A percentile compares a stretch with the other conserved stretches of the same genome.
Conservation (phyloP, 2,888 invertebrate genomes). For the Ligdia adustata region DNA sequence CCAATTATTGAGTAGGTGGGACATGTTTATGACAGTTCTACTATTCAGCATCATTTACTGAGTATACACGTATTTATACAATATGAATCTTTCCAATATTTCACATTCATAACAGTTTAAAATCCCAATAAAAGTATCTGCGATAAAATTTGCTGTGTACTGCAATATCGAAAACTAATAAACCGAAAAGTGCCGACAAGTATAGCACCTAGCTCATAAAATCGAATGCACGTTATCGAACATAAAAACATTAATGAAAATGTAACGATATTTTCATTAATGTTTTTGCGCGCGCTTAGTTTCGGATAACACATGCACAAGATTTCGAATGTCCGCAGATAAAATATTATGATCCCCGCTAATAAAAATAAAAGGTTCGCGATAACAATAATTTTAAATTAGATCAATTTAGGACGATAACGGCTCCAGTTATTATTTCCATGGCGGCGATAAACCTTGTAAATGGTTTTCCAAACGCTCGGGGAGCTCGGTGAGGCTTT, state of each 20-base stretch:
- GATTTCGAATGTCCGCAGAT: conserved; percentile 51
- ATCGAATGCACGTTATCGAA: conserved; percentile 34
- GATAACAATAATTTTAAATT: conserved; percentile 82
- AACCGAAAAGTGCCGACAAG: conserved; percentile 32
- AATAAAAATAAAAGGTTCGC: conserved; percentile 79
- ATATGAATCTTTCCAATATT: no score
- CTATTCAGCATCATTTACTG: no score
- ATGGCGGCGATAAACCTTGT: conserved; percentile 81
- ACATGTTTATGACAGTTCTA: no score
- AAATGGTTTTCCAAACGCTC: conserved; percentile 82
- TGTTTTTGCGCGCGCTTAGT: conserved; percentile 31
- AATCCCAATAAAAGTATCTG: conserved; percentile 16
- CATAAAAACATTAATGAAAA: conserved; percentile 37
- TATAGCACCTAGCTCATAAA: conserved; percentile 31
- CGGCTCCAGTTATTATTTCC: conserved; percentile 82
- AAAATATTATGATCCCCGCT: conserved; percentile 68
- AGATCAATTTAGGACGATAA: conserved; percentile 82
- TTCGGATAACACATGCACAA: conserved; percentile 46
- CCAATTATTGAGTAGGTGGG: no score
- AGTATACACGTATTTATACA: no score
- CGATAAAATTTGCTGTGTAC: conserved; percentile 30
- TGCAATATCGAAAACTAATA: conserved; percentile 36
- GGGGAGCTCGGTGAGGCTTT: conserved; percentile 73
- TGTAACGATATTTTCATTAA: no score
- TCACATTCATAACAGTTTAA: background rate